Evolutionary conservation across 2,888 invertebrate genomes (phyloP).

Genomic region (Drosophila anomalata): DNA sequence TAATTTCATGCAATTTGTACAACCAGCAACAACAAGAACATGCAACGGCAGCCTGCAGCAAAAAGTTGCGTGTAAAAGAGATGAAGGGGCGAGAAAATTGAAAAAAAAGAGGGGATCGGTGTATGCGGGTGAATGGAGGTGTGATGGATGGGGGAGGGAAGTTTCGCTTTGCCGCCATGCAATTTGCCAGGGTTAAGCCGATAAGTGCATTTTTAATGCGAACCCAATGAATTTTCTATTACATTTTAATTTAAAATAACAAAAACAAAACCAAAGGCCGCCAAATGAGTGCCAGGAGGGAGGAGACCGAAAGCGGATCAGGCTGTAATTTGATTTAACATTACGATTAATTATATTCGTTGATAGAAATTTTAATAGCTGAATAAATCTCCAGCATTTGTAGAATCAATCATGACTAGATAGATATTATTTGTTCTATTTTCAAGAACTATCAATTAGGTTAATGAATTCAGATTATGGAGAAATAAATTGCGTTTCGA

Average conservation of each 20-base stretch:
- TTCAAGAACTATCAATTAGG: constrained; percentile 66
- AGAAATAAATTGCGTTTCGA: constrained; percentile 33
- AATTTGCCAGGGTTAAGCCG: constrained; percentile 75
- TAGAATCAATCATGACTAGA: constrained; percentile 67
- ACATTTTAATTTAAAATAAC: constrained; percentile 77
- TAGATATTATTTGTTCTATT: constrained; percentile 36
- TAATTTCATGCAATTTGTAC: constrained; percentile 79
- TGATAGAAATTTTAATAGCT: constrained; percentile 61
- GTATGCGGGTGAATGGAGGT: not conserved
- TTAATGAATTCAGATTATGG: constrained; percentile 54
- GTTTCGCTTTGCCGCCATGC: constrained; percentile 48
- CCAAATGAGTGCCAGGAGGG: not conserved
- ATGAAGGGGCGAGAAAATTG: not conserved
- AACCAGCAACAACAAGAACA: constrained; percentile 37
- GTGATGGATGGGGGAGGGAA: not conserved
- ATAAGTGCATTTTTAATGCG: constrained; percentile 78
- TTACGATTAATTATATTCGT: constrained; percentile 76
- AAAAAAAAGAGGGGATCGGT: not conserved
- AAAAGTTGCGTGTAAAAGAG: constrained; percentile 15
- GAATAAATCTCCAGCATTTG: constrained; percentile 54
- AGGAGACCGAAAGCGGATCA: constrained; percentile 40
- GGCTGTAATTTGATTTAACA: constrained; percentile 69
- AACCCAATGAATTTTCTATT: constrained; percentile 77
- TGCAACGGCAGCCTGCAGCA: constrained; percentile 7
- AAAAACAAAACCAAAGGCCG: constrained; percentile 32